Percentiles rank a stretch among this genome's conserved stretches.
phyloP scores from a whole-genome alignment of 64 coral and sea anemone genomes.

The Montipora capricornis region DNA sequence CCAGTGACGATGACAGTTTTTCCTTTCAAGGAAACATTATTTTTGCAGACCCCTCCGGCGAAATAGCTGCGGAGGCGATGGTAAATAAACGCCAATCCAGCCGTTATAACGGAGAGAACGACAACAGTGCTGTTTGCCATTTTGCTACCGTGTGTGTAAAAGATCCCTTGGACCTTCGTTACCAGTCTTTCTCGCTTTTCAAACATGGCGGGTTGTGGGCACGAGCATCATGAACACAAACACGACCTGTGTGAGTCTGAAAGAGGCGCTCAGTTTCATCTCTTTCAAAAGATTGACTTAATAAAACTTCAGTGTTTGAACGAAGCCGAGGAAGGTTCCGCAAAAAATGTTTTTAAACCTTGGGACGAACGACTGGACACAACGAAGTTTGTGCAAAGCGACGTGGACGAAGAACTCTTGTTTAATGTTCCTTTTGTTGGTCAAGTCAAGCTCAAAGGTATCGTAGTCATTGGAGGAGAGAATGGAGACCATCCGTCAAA shows the following conservation, averaged over 20 bases:
- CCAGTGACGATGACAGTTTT: conserved; percentile 95
- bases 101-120: not conserved
- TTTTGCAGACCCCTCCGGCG: conserved; percentile 78
- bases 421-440: conserved; percentile 96
- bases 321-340: conserved; percentile 89
- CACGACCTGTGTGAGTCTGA: conserved; percentile 79
- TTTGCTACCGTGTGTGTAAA: not conserved
- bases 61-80: conserved; percentile 80
- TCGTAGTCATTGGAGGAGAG: conserved; percentile 93
- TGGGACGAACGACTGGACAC: conserved; percentile 87
- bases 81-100: conserved; percentile 20
- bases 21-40: conserved; percentile 72
- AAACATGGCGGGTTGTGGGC: conserved; percentile 94
- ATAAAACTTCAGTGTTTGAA: conserved; percentile 93
- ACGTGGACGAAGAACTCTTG: conserved; percentile 88
- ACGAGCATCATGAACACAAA: conserved; percentile 66
- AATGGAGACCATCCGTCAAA: conserved; percentile 89
- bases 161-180: not conserved
- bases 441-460: conserved; percentile 86
- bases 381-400: conserved; percentile 92
- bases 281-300: conserved; percentile 86
- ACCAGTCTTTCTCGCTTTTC: not conserved
- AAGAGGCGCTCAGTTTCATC: conserved; percentile 79
- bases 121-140: not conserved
- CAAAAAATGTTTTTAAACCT: conserved; percentile 92